phyloP scores from a whole-genome alignment of 2,113 vertebrate species.

The Lophochroa leadbeateri region DNA sequence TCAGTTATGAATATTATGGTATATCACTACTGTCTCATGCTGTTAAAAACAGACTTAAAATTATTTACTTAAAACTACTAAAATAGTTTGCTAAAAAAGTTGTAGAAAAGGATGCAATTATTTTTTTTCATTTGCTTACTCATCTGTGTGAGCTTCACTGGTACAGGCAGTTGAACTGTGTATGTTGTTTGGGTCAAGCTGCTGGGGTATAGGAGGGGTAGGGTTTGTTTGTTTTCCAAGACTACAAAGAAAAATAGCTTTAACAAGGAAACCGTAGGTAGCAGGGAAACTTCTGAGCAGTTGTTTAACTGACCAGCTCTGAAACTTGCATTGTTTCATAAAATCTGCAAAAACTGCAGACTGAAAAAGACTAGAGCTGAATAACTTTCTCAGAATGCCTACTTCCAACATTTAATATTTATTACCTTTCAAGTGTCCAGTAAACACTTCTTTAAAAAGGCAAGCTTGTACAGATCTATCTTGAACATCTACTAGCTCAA shows the following conservation, averaged over 20 bases:
- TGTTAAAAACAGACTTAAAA: background rate
- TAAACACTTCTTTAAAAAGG: background rate
- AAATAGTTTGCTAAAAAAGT: background rate
- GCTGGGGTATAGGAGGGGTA: background rate
- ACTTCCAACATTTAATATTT: background rate
- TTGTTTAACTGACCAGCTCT: background rate
- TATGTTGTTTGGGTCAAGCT: background rate
- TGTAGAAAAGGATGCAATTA: background rate
- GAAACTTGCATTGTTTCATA: background rate
- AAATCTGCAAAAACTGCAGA: background rate
- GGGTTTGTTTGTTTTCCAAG: background rate
- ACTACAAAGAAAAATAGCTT: background rate
- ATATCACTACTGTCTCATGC: background rate
- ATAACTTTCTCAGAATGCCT: background rate
- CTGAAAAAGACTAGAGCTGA: background rate
- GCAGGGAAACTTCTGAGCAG: background rate
- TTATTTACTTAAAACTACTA: background rate
- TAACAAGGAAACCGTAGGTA: background rate
- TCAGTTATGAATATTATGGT: background rate
- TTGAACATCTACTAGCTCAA: background rate
- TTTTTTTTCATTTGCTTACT: background rate
- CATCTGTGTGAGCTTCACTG: background rate
- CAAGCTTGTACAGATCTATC: background rate
- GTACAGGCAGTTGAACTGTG: background rate
- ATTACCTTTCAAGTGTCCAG: background rate